Evolutionary conservation across 2,113 vertebrate species (phyloP).

Genomic region (Otocyon megalotis): DNA sequence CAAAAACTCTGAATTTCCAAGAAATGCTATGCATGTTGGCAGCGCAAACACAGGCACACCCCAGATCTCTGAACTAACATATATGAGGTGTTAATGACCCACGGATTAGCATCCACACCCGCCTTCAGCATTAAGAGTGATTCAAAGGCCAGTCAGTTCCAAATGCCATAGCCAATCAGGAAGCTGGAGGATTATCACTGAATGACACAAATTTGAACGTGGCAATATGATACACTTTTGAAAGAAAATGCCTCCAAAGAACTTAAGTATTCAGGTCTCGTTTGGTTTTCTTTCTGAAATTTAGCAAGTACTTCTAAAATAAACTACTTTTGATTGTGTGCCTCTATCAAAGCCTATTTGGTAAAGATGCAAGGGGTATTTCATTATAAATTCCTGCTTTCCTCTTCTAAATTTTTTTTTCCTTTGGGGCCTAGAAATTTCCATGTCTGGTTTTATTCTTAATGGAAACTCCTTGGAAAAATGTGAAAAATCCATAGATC

Average conservation of each 20-base stretch:
- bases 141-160: slow-evolving; percentile 53
- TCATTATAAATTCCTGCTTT: slow-evolving; percentile 58
- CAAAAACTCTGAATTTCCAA: slow-evolving; percentile 74
- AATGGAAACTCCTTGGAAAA: slow-evolving; percentile 54
- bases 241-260: slow-evolving; percentile 45
- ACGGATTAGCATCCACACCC: slow-evolving; percentile 72
- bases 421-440: slow-evolving; percentile 37
- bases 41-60: slow-evolving; percentile 9
- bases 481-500: slow-evolving; percentile 40
- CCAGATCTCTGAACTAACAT: slow-evolving; percentile 64
- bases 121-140: slow-evolving; percentile 42
- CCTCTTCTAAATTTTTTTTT: slow-evolving; percentile 36
- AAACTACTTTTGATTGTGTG: slow-evolving; percentile 57
- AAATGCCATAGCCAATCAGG: slow-evolving; percentile 47
- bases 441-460: slow-evolving; percentile 61
- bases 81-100: slow-evolving; percentile 61
- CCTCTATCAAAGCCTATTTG: slow-evolving; percentile 46
- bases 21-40: slow-evolving; percentile 55
- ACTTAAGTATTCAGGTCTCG: slow-evolving; percentile 63
- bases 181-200: slow-evolving; percentile 73
- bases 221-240: slow-evolving; percentile 61
- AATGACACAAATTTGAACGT: slow-evolving; percentile 61
- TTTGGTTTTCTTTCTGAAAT: slow-evolving; percentile 59
- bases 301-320: slow-evolving; percentile 66
- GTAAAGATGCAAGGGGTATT: slow-evolving; percentile 49